Evolutionary conservation across 2,797 vertebrate species (phyloP).

Genomic region (Hydrophis major): DNA sequence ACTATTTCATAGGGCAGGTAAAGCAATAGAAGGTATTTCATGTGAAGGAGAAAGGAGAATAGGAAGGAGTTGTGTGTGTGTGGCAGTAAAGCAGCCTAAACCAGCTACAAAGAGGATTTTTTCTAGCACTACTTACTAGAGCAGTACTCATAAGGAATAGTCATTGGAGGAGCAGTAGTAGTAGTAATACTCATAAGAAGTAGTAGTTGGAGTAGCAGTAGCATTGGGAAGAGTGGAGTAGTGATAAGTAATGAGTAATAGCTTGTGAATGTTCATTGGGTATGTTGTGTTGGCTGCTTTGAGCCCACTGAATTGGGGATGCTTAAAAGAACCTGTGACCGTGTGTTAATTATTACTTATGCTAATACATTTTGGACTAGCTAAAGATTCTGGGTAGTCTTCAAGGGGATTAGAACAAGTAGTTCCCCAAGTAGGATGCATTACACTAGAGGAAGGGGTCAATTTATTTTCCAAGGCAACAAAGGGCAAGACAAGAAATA

Average conservation of each 20-base stretch:
- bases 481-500: no score
- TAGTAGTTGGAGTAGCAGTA: not conserved
- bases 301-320: not conserved
- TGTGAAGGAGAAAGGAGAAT: not conserved
- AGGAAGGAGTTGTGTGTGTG: not conserved
- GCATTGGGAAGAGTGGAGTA: not conserved
- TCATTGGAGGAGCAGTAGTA: no score
- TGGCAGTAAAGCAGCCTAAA: not conserved
- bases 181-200: not conserved
- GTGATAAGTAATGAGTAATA: not conserved
- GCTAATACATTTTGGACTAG: not conserved
- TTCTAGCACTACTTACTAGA: not conserved
- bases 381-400: not conserved
- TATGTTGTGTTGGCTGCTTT: not conserved
- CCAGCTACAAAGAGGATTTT: not conserved
- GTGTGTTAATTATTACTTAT: not conserved
- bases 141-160: no score
- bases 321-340: not conserved
- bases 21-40: not conserved
- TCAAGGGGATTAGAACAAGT: not conserved
- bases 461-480: no score
- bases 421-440: not conserved
- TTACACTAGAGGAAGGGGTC: not conserved
- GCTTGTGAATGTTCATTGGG: not conserved
- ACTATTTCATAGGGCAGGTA: not conserved